phyloP scores from a whole-genome alignment of 2,113 vertebrate genomes.

The Cyprinodon brontotheroides region DNA sequence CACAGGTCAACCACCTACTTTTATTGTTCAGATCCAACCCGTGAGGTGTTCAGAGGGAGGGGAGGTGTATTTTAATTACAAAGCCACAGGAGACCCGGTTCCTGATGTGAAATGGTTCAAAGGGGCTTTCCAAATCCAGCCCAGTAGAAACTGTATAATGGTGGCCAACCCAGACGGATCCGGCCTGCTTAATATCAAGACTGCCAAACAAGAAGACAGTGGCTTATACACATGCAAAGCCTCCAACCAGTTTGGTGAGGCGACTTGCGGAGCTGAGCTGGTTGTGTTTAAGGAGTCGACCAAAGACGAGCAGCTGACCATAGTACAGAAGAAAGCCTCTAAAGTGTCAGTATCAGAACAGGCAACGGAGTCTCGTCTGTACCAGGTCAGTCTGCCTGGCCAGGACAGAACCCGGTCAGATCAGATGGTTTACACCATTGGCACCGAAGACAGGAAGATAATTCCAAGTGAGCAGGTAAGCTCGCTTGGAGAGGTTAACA shows the following conservation, averaged over 20 bases:
- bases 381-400: conserved; percentile 79
- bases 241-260: conserved; percentile 81
- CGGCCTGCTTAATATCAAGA: conserved; percentile 80
- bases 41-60: conserved; percentile 77
- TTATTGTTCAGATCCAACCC: conserved; percentile 79
- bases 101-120: conserved; percentile 86
- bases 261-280: conserved; percentile 83
- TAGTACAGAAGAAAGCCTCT: conserved; percentile 74
- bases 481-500: conserved; percentile 67
- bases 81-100: conserved; percentile 76
- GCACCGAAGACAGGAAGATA: conserved; percentile 78
- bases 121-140: conserved; percentile 76
- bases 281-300: conserved; percentile 74
- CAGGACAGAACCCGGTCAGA: conserved; percentile 68
- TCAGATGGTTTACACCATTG: conserved; percentile 83
- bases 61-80: conserved; percentile 83
- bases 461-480: conserved; percentile 79
- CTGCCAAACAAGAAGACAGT: conserved; percentile 78
- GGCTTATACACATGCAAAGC: conserved; percentile 86
- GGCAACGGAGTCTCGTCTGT: conserved; percentile 80
- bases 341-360: conserved; percentile 78
- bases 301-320: conserved; percentile 58
- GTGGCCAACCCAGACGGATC: conserved; percentile 82
- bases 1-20: conserved; percentile 80
- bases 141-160: conserved; percentile 70